Percentiles rank a stretch among this genome's conserved stretches.
These are phyloP conservation scores for Sebastes fasciatus DNA, from an alignment of 2,113 vertebrate species.

Conservation along the genomic window DNA sequence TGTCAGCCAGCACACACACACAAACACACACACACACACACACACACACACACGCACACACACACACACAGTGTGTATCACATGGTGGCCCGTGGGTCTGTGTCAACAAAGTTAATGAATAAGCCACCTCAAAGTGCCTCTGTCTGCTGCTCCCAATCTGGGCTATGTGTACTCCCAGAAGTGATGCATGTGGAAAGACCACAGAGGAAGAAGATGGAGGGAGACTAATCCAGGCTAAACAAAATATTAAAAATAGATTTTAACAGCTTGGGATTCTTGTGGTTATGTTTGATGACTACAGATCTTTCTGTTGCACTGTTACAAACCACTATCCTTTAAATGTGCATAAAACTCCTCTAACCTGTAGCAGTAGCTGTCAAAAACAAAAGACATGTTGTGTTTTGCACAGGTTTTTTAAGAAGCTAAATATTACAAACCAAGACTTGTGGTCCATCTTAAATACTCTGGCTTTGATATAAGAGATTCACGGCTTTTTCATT, in stretches of 20 bases:
- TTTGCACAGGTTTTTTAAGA: slow-evolving; percentile 15
- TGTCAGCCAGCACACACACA: not conserved
- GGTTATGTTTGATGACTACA: slow-evolving; percentile 28
- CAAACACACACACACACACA: not conserved
- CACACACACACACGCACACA: slow-evolving; percentile 5
- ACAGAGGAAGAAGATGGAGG: slow-evolving; percentile 17
- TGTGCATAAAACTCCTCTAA: not conserved
- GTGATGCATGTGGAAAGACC: slow-evolving; percentile 47
- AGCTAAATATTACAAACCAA: slow-evolving; percentile 41
- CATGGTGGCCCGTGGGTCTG: slow-evolving; percentile 46
- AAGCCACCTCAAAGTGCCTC: slow-evolving; percentile 58
- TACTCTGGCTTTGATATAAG: slow-evolving; percentile 26
- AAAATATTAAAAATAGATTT: slow-evolving; percentile 52
- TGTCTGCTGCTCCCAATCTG: slow-evolving; percentile 37
- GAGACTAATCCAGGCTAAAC: slow-evolving; percentile 50
- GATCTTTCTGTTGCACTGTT: slow-evolving; percentile 8
- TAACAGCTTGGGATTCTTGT: slow-evolving; percentile 33
- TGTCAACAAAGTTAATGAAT: slow-evolving; percentile 69
- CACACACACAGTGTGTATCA: not conserved
- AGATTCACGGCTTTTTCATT: slow-evolving; percentile 29
- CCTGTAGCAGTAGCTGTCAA: not conserved
- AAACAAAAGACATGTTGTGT: not conserved
- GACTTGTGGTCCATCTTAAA: slow-evolving; percentile 14
- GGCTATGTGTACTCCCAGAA: slow-evolving; percentile 42
- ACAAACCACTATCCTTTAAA: slow-evolving; percentile 11